A percentile compares a stretch with the other conserved stretches of the same genome.
Evolutionary conservation across 2,888 invertebrate species (phyloP).

Genomic region (Coleophora flavipennella): DNA sequence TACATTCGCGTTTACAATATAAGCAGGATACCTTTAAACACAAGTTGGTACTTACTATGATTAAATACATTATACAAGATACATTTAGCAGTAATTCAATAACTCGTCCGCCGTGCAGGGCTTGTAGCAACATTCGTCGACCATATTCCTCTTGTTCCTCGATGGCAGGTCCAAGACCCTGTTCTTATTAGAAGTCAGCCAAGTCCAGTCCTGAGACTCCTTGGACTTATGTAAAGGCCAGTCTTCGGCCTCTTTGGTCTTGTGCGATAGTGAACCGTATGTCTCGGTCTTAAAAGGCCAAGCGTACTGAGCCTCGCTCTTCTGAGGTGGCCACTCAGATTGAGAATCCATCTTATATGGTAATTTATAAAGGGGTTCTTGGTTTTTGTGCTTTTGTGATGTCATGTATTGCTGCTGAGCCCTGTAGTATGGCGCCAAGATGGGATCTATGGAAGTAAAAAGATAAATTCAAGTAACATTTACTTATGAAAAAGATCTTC

Average conservation of each 20-base stretch:
- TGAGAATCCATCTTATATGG: too few relatives aligned
- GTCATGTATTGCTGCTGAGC: constrained; percentile 23
- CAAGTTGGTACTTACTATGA: too few relatives aligned
- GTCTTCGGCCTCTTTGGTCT: too few relatives aligned
- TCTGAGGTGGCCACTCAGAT: too few relatives aligned
- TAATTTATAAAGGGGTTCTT: too few relatives aligned
- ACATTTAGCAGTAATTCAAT: constrained; percentile 32
- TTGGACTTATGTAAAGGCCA: too few relatives aligned
- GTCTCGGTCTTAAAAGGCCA: too few relatives aligned
- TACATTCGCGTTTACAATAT: too few relatives aligned
- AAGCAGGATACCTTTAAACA: too few relatives aligned
- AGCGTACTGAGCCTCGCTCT: too few relatives aligned
- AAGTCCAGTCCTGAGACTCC: constrained; percentile 22
- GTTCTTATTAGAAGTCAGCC: constrained; percentile 32
- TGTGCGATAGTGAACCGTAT: too few relatives aligned
- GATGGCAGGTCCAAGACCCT: constrained; percentile 21
- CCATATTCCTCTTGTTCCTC: constrained; percentile 35
- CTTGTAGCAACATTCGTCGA: constrained; percentile 48
- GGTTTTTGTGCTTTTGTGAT: too few relatives aligned
- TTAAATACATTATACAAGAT: background rate
- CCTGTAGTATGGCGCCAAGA: constrained; percentile 34
- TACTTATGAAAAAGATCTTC: background rate
- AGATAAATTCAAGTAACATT: background rate
- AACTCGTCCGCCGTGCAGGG: constrained; percentile 38
- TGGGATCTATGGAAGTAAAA: constrained; percentile 22